Base-by-base conservation (phyloP, 2,113 vertebrate species). In the Datnioides undecimradiatus region DNA sequence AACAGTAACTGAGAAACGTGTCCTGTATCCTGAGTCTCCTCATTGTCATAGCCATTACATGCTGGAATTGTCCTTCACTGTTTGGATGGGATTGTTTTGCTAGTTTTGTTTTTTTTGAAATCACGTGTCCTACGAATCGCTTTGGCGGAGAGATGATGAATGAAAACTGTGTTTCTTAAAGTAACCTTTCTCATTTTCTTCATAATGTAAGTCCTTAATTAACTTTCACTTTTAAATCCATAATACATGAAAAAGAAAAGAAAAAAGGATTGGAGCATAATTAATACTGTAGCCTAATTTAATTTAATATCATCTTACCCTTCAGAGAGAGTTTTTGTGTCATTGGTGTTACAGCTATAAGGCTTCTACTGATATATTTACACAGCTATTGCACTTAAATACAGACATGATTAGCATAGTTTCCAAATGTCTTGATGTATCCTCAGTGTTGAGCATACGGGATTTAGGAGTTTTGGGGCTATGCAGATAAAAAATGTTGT, bases 171-270 rank as follows among this genome's bases (percentile, higher is more conserved):
- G 13, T 36, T 29, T 46, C 36, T 58, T 34, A 14, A 65, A 17
- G 3, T 52, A 29, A 14, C 10, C 19, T 60, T 68, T 38, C 6
- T 27, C 5, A 16, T 43, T 12, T 43, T 13, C 6, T 65, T 46
- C 23, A 11, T 36, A 31, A 33, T 40, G 14, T 11, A 43, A 29
- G 25, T 55, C 25, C 14, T 29, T 40, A 16, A 45, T 58, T 60
- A 65, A 66, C 10, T 63, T 59, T 84, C 45, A 33, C 16, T 59
- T 73, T 76, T 31, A 55, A 73, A 72, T 67, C 21, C 62, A 73
- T 45, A 23, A 36, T 27, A 59, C 40, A 82, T 21, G 3, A 60
- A 76, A 25, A 51, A 25, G 48, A 49, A 11, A 5, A 49, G 46
- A 25, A 13, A 25, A 13, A 75, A 16, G 17, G n/a, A 36, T 9